Percentiles rank a stretch among this genome's conserved stretches.
These are phyloP conservation scores for Nineta flava DNA, from an alignment of 2,888 invertebrate species.

Conservation along the genomic window DNA sequence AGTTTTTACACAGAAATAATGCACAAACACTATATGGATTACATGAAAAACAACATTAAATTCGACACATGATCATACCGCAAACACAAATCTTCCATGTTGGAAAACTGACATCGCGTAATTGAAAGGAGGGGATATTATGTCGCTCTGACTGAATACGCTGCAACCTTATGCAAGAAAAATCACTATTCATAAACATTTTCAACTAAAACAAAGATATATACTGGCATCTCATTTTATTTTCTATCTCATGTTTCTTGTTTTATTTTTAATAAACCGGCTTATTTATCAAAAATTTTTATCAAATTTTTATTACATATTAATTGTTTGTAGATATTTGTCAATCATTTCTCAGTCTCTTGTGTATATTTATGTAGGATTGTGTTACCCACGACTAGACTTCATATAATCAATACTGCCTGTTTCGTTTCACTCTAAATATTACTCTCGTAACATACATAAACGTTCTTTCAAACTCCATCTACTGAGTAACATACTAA, in stretches of 20 bases:
- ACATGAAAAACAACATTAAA: slow-evolving; percentile 31
- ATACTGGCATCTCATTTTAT: background rate
- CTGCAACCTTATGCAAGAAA: slow-evolving; percentile 3
- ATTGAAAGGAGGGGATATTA: slow-evolving; percentile 4
- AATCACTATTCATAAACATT: slow-evolving; percentile 1
- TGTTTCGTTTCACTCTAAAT: background rate
- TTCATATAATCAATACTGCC: background rate
- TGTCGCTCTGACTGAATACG: background rate
- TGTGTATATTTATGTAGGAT: too few species aligned
- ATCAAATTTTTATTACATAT: background rate
- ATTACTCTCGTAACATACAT: background rate
- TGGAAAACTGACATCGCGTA: slow-evolving; percentile 28
- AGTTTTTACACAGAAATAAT: slow-evolving; percentile 21
- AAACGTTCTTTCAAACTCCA: background rate
- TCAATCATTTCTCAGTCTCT: too few species aligned
- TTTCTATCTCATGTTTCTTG: background rate
- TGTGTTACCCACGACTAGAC: background rate
- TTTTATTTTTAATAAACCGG: background rate
- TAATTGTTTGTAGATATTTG: too few species aligned
- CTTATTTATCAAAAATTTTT: background rate
- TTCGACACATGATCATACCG: slow-evolving; percentile 59
- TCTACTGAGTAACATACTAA: background rate
- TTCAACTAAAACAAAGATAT: background rate
- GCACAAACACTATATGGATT: slow-evolving; percentile 21
- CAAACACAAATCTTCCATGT: slow-evolving; percentile 55